phyloP scores from a whole-genome alignment of 1,140 invertebrate genomes.

The Drosophila prosaltans region DNA sequence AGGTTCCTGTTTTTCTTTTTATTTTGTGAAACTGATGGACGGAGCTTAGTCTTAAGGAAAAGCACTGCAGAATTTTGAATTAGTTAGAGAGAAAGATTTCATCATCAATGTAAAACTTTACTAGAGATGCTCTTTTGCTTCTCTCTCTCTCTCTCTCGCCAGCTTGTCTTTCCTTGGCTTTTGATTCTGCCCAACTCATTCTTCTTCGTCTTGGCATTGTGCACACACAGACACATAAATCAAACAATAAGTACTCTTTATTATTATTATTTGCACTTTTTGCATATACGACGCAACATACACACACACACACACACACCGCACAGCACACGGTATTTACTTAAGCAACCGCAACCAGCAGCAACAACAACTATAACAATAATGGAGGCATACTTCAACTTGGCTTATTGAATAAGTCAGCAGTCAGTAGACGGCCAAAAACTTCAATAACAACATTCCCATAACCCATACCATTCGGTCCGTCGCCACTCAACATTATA shows the following conservation, averaged over 20 bases:
- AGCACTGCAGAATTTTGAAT: neutral
- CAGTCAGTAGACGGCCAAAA: constrained; percentile 52
- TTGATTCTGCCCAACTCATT: constrained; percentile 21
- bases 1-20: neutral
- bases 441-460: constrained; percentile 79
- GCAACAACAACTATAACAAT: constrained; percentile 51
- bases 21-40: constrained; percentile 46
- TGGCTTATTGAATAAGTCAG: constrained; percentile 83
- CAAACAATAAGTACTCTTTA: constrained; percentile 83
- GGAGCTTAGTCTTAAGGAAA: constrained; percentile 42
- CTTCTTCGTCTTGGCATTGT: constrained; percentile 48
- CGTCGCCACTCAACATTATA: constrained; percentile 7
- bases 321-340: constrained; percentile 66
- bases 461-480: constrained; percentile 55
- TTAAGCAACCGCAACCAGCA: constrained; percentile 62
- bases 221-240: constrained; percentile 82
- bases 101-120: neutral
- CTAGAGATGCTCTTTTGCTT: neutral
- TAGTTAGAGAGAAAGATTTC: constrained; percentile 8
- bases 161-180: neutral
- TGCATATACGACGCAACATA: constrained; percentile 55
- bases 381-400: constrained; percentile 78
- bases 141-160: neutral
- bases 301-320: constrained; percentile 13
- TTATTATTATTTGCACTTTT: constrained; percentile 83